These are phyloP conservation scores for Arenaria interpres DNA, from an alignment of 2,113 vertebrate species.

Conservation along the genomic window DNA sequence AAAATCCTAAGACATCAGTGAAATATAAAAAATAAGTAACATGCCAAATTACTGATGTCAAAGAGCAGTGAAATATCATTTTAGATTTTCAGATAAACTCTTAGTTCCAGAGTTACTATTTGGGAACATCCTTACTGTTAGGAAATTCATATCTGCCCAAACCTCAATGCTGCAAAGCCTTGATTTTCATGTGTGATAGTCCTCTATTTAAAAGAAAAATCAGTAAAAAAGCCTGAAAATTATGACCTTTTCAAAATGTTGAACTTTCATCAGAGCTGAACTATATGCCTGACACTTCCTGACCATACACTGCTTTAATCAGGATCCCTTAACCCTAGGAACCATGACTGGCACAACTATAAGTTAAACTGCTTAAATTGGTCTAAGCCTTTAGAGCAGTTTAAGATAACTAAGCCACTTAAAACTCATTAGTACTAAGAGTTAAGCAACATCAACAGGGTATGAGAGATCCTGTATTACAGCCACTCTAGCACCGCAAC, in stretches of 20 bases:
- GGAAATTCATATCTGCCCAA: background rate
- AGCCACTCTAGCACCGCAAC: background rate
- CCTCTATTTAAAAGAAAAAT: background rate
- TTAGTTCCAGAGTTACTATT: background rate
- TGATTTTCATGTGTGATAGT: background rate
- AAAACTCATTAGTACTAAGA: background rate
- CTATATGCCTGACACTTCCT: background rate
- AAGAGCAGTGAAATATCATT: background rate
- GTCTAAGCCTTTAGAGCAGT: background rate
- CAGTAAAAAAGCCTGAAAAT: background rate
- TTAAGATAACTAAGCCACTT: conserved; percentile 20
- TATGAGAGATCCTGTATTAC: background rate
- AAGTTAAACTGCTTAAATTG: conserved; percentile 1
- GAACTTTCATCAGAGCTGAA: background rate
- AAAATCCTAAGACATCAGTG: background rate
- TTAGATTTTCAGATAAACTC: background rate
- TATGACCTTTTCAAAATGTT: background rate
- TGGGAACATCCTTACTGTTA: background rate
- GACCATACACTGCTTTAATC: background rate
- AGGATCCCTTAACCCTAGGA: background rate
- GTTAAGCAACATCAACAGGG: background rate
- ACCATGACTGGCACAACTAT: background rate
- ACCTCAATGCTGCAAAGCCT: background rate
- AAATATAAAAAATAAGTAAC: background rate
- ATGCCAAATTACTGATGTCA: background rate